Evolutionary conservation across 2,888 invertebrate genomes (phyloP).

Genomic region (Epirrhoe alternata): DNA sequence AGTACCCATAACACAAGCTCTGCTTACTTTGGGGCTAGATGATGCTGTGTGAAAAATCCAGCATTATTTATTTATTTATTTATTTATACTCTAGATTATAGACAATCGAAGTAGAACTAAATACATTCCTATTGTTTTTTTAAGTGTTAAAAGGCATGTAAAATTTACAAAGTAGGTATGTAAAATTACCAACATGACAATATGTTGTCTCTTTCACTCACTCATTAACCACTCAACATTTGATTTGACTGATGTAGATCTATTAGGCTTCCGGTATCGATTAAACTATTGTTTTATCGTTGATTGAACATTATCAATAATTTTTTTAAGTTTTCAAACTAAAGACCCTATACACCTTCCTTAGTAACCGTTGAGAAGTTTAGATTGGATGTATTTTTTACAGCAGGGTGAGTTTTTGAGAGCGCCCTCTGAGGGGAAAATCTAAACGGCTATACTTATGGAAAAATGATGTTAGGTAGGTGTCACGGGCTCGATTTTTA

Average conservation of each 20-base stretch:
- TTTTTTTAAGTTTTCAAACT: background rate
- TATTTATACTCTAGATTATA: background rate
- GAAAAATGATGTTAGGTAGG: too few species aligned
- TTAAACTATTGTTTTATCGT: slow-evolving; percentile 16
- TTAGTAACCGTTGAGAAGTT: background rate
- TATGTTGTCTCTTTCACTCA: background rate
- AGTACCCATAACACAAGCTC: too few species aligned
- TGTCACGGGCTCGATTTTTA: too few species aligned
- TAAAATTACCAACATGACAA: background rate
- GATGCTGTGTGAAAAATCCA: too few species aligned
- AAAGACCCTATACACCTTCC: background rate
- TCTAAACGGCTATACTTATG: too few species aligned
- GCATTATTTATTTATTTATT: too few species aligned
- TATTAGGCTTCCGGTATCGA: slow-evolving; percentile 20
- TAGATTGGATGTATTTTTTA: background rate
- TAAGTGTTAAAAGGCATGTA: too few species aligned
- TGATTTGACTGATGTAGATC: slow-evolving; percentile 15
- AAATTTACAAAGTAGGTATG: too few species aligned
- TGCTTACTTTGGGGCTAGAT: too few species aligned
- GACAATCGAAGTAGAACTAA: background rate
- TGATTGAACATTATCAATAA: slow-evolving; percentile 8
- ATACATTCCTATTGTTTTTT: background rate
- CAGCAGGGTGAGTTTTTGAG: too few species aligned
- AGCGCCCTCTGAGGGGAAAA: too few species aligned
- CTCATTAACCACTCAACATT: background rate